These are phyloP conservation scores for Apeira syringaria DNA, from an alignment of 2,888 invertebrate species.

Conservation along the genomic window DNA sequence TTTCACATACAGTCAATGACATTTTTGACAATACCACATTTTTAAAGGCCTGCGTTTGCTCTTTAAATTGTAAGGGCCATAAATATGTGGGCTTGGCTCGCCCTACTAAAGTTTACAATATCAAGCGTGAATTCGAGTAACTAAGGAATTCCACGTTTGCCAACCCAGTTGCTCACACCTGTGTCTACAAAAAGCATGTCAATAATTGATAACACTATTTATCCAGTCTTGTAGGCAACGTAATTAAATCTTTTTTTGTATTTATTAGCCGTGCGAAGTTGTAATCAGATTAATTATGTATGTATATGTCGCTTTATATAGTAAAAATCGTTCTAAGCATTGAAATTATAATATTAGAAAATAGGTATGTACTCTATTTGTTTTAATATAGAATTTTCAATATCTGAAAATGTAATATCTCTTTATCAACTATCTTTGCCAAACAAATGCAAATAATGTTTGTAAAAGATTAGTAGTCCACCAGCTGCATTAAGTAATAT, in stretches of 20 bases:
- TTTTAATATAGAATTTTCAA: too few species aligned
- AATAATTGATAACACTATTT: slow-evolving; percentile 10
- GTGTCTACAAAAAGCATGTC: slow-evolving; percentile 22
- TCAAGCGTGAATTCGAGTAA: not conserved
- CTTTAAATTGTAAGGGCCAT: not conserved
- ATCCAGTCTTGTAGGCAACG: slow-evolving; percentile 5
- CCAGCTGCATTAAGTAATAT: too few species aligned
- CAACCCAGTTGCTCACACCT: slow-evolving; percentile 16
- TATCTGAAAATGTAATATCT: too few species aligned
- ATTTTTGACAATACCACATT: too few species aligned
- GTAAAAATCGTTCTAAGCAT: too few species aligned
- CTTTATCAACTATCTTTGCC: too few species aligned
- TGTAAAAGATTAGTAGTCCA: too few species aligned
- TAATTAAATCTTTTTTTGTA: slow-evolving; percentile 2
- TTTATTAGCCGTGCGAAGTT: not conserved
- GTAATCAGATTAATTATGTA: not conserved
- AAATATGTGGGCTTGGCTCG: slow-evolving; percentile 17
- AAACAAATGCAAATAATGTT: too few species aligned
- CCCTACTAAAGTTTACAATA: slow-evolving; percentile 27
- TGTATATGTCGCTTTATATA: too few species aligned
- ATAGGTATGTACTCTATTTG: too few species aligned
- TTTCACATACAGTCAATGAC: too few species aligned
- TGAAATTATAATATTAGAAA: too few species aligned
- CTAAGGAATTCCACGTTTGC: slow-evolving; percentile 6
- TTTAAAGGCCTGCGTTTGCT: not conserved